Evolutionary conservation across 2,888 invertebrate genomes (phyloP), one percentile per base, ranked within the genome.

Genomic region (Pocota personata): DNA sequence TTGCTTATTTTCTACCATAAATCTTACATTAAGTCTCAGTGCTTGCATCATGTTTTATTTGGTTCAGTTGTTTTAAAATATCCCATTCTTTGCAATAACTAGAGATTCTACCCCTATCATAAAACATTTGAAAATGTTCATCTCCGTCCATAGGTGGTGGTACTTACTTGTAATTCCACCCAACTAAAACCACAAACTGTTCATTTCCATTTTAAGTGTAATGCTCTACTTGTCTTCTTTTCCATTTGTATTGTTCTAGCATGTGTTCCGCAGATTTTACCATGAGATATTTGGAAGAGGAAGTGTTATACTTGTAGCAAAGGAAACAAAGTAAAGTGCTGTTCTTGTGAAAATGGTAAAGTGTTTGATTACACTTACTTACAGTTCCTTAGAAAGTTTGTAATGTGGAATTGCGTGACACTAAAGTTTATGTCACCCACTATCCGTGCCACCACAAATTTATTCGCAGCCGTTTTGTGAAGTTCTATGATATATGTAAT

Each of bases 101-200:
- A 24, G 21, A 40, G 60, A 60, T 24, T 40, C n/a, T n/a, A n/a
- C 19, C 35, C 24, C 8, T 40, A 40, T 24, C 60, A 60, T 60
- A 60, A 60, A 60, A 60, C 60, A 40, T 60, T 60, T 60, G 40
- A 7, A 40, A 43, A 60, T 40, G 24, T 40, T 60, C 40, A 24
- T 6, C 40, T 12, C 0, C 48, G 4, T 21, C 14, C 40, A 14
- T 40, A 10, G 48, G 16, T 46, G 43, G 43, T 2, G n/a, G 19
- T 12, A 7, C n/a, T 21, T 32, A 32, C 52, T 57, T n/a, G n/a
- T 24, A 35, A 35, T 16, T 58, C 35, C 19, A 37, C 12, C 67
- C 40, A 40, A 19, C 19, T 40, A n/a, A 27, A 40, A 67, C 48
- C 50, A 16, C 50, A 77, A 67, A 77, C 50, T 40, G 40, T 19